These are phyloP conservation scores for Neodiprion pinetum DNA, from an alignment of 1,140 invertebrate species.

Conservation along the genomic window DNA sequence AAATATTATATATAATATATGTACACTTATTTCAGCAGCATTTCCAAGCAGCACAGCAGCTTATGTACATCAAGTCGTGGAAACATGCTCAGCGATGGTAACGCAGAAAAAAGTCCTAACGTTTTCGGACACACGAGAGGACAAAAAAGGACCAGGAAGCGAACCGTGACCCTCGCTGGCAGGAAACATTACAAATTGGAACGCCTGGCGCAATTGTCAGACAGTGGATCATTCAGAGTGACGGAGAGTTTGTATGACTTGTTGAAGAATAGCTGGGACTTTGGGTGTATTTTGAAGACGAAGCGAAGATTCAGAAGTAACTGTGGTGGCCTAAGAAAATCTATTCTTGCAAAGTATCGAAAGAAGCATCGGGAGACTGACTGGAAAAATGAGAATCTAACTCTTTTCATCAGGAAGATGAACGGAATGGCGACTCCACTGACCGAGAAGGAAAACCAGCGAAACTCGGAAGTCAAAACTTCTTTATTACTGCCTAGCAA, in stretches of 20 bases:
- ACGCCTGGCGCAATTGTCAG: neutral
- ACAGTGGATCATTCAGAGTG: neutral
- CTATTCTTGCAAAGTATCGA: conserved; percentile 9
- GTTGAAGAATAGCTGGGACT: neutral
- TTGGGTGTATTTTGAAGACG: neutral
- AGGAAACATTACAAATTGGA: neutral
- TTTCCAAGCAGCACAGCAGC: neutral
- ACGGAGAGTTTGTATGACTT: neutral
- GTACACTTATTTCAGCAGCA: neutral
- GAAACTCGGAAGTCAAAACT: neutral
- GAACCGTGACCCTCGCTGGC: neutral
- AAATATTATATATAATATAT: too few relatives aligned
- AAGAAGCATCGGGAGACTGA: conserved; percentile 3
- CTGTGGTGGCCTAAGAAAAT: conserved; percentile 3
- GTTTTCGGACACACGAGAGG: neutral
- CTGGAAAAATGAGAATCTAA: conserved; percentile 18
- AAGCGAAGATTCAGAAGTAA: neutral
- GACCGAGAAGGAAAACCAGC: neutral
- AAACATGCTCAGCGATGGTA: neutral
- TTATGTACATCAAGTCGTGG: neutral
- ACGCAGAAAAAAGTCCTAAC: neutral
- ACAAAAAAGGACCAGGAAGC: neutral
- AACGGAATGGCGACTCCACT: neutral
- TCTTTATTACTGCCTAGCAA: conserved; percentile 36
- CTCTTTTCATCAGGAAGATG: conserved; percentile 7